Percentiles rank a stretch among this genome's conserved stretches.
Conservation (phyloP, 1,140 invertebrate genomes). For the Dolichoris vasculosae region DNA sequence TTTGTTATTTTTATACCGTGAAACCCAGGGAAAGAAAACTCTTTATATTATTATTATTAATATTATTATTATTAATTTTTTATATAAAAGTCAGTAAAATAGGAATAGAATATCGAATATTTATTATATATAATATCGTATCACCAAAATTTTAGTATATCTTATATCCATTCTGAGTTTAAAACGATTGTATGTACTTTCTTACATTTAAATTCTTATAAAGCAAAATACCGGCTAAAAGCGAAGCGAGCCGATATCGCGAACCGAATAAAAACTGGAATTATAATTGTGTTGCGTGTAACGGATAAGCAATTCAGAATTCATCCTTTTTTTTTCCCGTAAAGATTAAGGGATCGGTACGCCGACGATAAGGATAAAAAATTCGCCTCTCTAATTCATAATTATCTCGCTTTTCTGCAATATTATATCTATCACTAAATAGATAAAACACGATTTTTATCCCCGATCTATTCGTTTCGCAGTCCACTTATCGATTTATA, state of each 20-base stretch:
- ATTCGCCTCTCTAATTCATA: too few species aligned
- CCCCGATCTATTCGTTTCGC: background rate
- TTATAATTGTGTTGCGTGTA: background rate
- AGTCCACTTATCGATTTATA: background rate
- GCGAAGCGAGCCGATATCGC: conserved; percentile 14
- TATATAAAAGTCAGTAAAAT: background rate
- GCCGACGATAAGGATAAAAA: background rate
- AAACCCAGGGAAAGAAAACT: background rate
- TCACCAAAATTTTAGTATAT: background rate
- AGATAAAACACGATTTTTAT: background rate
- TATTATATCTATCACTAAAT: background rate
- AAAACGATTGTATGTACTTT: conserved; percentile 37
- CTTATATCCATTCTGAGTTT: background rate
- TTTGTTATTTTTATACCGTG: conserved; percentile 30
- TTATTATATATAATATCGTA: background rate
- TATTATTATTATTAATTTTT: background rate
- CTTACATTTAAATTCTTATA: conserved; percentile 9
- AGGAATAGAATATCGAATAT: background rate
- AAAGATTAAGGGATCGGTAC: background rate
- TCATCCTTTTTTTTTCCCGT: conserved; percentile 14
- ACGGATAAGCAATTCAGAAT: conserved; percentile 26
- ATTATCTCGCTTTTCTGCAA: too few species aligned
- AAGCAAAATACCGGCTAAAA: conserved; percentile 28
- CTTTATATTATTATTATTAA: too few species aligned
- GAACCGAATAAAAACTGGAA: background rate